Conservation (phyloP, 2,113 vertebrate species). For the Aythya baeri region DNA sequence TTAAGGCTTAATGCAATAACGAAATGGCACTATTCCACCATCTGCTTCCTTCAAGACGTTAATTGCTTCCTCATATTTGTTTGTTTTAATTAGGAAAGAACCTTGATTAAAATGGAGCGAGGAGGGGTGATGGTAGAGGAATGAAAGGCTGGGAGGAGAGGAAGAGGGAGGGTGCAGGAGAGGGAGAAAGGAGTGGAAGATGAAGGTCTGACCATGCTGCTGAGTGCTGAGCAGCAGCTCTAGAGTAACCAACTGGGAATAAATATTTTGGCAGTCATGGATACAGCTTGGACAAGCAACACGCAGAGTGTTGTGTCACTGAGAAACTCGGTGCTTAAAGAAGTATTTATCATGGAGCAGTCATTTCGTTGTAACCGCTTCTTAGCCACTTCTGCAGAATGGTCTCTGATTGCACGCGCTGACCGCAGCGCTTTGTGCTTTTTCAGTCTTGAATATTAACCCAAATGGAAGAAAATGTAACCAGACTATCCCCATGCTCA, state of each 20-base stretch:
- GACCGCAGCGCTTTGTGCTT: neutral
- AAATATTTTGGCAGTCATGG: neutral
- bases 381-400: neutral
- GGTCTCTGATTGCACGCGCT: neutral
- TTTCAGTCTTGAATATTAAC: neutral
- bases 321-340: neutral
- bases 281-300: neutral
- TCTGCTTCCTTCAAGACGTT: conserved; percentile 77
- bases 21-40: conserved; percentile 76
- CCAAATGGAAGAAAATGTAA: neutral
- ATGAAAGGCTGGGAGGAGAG: conserved; percentile 16
- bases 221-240: neutral
- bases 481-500: neutral
- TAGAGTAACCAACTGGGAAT: neutral
- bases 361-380: neutral
- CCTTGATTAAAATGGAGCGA: conserved; percentile 75
- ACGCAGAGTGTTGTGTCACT: neutral
- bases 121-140: conserved; percentile 40
- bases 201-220: neutral
- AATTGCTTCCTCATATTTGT: conserved; percentile 84
- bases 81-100: conserved; percentile 82
- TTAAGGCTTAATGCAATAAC: conserved; percentile 76
- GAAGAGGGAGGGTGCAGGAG: neutral
- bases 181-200: neutral
- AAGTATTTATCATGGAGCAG: neutral